These are phyloP conservation scores for Daboia siamensis DNA, from an alignment of 2,113 vertebrate genomes.

Conservation along the genomic window DNA sequence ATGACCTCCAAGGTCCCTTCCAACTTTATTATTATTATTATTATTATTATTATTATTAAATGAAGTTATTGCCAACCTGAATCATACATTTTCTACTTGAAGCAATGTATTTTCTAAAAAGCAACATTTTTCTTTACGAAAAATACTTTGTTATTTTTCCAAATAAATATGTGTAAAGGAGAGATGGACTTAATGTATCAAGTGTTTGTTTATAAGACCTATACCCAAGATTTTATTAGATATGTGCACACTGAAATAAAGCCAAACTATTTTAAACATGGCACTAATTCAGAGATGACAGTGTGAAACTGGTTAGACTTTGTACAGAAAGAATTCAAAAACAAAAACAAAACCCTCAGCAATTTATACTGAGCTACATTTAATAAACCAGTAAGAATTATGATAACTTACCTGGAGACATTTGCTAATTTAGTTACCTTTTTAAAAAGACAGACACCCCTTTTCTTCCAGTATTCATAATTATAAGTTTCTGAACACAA, in stretches of 20 bases:
- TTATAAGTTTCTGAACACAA: slow-evolving; percentile 2
- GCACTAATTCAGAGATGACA: background rate
- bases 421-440: slow-evolving; percentile 3
- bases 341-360: background rate
- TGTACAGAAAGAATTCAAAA: background rate
- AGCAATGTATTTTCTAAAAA: background rate
- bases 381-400: slow-evolving; percentile 15
- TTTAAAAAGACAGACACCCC: background rate
- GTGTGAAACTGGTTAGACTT: background rate
- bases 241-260: background rate
- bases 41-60: too few relatives aligned
- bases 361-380: slow-evolving; percentile 11
- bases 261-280: background rate
- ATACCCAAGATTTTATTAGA: background rate
- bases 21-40: too few relatives aligned
- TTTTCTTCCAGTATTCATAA: background rate
- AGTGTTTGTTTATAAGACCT: background rate
- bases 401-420: slow-evolving; percentile 11
- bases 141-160: background rate
- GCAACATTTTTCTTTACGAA: background rate
- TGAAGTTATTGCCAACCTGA: background rate
- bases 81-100: background rate
- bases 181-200: background rate
- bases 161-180: background rate
- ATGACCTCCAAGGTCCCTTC: too few relatives aligned